Conservation (phyloP, 1,140 invertebrate species). For the Cardiocondyla obscurior region DNA sequence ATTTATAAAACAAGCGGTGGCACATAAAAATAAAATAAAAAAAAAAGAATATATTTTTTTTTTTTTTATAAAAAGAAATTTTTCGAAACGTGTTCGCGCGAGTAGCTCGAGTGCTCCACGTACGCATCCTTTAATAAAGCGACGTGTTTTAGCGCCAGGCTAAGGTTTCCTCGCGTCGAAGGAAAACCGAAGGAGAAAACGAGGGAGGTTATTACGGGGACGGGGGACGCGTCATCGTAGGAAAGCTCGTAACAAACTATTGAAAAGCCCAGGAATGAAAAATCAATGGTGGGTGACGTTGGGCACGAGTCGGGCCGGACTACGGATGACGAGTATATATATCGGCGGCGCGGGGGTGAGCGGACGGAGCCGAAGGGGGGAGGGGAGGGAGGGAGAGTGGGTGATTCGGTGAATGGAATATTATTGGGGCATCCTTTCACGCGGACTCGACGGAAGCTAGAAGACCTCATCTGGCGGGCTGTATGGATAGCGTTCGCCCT, state of each 20-base stretch:
- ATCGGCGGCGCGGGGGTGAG: constrained; percentile 55
- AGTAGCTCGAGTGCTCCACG: not conserved
- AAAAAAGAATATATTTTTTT: too few species aligned
- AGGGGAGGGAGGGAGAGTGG: constrained; percentile 53
- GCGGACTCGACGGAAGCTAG: constrained; percentile 83
- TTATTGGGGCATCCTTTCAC: constrained; percentile 85
- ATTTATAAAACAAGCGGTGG: too few species aligned
- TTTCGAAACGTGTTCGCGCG: not conserved
- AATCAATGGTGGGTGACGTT: constrained; percentile 78
- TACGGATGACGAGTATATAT: constrained; percentile 61
- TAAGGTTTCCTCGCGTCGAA: constrained; percentile 54
- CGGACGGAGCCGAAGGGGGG: constrained; percentile 43
- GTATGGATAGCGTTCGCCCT: constrained; percentile 81
- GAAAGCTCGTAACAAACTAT: constrained; percentile 84
- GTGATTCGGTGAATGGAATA: constrained; percentile 83
- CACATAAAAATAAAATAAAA: too few species aligned
- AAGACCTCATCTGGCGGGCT: constrained; percentile 83
- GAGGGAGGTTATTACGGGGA: constrained; percentile 62
- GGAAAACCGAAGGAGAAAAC: constrained; percentile 50
- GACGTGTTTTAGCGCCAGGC: constrained; percentile 12
- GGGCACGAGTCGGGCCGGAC: constrained; percentile 73
- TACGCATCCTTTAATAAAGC: constrained; percentile 48
- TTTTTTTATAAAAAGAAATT: not conserved
- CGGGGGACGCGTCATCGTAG: constrained; percentile 76
- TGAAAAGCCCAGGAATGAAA: constrained; percentile 83